A percentile compares a stretch with the other conserved stretches of the same genome.
phyloP scores from a whole-genome alignment of 92 coral and sea anemone genomes.

The Zoanthus sansibaricus region DNA sequence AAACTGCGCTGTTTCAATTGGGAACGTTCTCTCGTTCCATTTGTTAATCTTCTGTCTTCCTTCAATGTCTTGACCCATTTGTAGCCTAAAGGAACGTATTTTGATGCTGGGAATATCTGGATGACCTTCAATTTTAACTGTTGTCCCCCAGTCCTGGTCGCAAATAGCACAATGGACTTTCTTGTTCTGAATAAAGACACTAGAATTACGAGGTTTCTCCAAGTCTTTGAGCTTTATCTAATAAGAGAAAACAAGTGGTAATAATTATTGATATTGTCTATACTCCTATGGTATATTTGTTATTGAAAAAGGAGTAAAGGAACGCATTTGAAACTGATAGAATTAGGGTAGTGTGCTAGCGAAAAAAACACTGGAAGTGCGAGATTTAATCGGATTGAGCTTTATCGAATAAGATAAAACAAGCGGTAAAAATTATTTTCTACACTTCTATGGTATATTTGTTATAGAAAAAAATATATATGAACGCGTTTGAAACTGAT shows the following conservation, averaged over 20 bases:
- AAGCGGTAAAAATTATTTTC: not conserved
- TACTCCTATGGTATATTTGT: not conserved
- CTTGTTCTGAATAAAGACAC: constrained; percentile 68
- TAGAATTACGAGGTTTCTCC: constrained; percentile 42
- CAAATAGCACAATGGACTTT: constrained; percentile 72
- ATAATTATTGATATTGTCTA: not conserved
- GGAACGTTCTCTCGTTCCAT: constrained; percentile 87
- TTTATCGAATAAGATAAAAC: not conserved
- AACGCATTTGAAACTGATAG: too few species aligned
- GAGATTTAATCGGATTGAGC: constrained; percentile 14
- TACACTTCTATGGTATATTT: not conserved
- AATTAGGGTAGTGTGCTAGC: too few species aligned
- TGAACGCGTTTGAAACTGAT: too few species aligned
- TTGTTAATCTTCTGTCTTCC: constrained; percentile 51
- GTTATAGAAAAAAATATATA: too few species aligned
- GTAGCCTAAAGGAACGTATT: constrained; percentile 71
- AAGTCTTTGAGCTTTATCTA: constrained; percentile 22
- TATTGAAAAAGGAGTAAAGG: too few species aligned
- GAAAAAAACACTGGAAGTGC: constrained; percentile 61
- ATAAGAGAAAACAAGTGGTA: not conserved
- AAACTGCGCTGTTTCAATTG: constrained; percentile 53
- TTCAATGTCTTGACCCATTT: constrained; percentile 21
- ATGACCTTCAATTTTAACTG: constrained; percentile 63
- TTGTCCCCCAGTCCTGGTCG: constrained; percentile 84
- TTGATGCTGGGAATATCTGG: constrained; percentile 82